Conservation (phyloP, 1,140 invertebrate species). For the Centruroides sculpturatus region DNA sequence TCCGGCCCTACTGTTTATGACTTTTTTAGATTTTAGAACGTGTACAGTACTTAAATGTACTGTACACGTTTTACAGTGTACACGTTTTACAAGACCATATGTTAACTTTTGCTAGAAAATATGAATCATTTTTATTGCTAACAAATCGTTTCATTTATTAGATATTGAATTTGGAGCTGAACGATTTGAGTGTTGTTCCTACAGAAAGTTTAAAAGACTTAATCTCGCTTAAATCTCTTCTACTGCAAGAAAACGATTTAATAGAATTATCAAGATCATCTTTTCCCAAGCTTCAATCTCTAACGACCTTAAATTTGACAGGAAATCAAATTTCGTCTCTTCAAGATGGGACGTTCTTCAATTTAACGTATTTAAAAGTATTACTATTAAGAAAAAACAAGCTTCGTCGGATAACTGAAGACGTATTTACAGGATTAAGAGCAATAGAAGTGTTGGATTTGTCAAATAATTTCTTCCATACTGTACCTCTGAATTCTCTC, state of each 20-base stretch:
- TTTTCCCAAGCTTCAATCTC: conserved; percentile 18
- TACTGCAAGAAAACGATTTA: conserved; percentile 60
- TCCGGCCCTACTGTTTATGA: no score
- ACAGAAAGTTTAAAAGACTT: conserved; percentile 62
- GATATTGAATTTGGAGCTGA: conserved; percentile 63
- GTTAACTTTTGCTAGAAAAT: no score
- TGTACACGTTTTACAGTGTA: no score
- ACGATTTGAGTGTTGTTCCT: conserved; percentile 57
- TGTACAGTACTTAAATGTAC: no score
- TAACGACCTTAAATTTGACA: conserved; percentile 58
- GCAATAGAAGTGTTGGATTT: conserved; percentile 60
- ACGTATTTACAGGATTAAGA: conserved; percentile 46
- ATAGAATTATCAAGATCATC: conserved; percentile 7
- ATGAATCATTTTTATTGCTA: no score
- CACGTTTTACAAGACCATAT: no score
- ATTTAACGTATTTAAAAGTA: conserved; percentile 45
- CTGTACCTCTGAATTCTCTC: conserved; percentile 62
- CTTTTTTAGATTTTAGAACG: no score
- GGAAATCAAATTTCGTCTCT: conserved; percentile 55
- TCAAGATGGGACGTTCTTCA: conserved; percentile 53
- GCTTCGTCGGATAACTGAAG: conserved; percentile 57
- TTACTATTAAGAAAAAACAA: conserved; percentile 59
- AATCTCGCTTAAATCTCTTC: conserved; percentile 48
- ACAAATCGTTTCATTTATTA: conserved; percentile 28
- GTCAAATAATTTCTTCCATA: conserved; percentile 65